phyloP scores from a whole-genome alignment of 2,888 invertebrate genomes.

The Linyphia triangularis region DNA sequence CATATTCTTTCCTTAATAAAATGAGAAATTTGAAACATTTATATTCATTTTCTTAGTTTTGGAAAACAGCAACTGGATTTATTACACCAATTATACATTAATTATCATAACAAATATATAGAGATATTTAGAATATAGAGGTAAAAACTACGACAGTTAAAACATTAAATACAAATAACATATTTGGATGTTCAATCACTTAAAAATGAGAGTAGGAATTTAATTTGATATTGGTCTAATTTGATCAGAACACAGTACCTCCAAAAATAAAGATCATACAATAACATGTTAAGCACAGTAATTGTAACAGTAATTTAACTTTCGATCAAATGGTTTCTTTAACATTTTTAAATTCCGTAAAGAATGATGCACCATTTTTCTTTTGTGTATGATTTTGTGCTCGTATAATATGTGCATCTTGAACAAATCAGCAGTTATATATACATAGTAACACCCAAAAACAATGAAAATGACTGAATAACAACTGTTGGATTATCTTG shows the following conservation, averaged over 20 bases:
- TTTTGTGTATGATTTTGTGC: slow-evolving; percentile 32
- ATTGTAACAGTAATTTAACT: slow-evolving; percentile 67
- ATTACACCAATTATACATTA: slow-evolving; percentile 67
- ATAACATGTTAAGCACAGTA: slow-evolving; percentile 51
- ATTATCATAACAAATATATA: slow-evolving; percentile 73
- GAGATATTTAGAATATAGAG: slow-evolving; percentile 66
- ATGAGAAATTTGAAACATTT: slow-evolving; percentile 54
- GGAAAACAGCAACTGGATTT: slow-evolving; percentile 68
- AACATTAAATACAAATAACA: slow-evolving; percentile 53
- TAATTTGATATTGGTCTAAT: slow-evolving; percentile 15
- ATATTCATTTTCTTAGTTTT: slow-evolving; percentile 61
- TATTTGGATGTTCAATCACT: slow-evolving; percentile 35
- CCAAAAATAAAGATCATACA: slow-evolving; percentile 36
- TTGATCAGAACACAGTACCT: slow-evolving; percentile 7
- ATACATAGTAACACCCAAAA: slow-evolving; percentile 55
- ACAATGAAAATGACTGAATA: slow-evolving; percentile 47
- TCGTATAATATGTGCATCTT: slow-evolving; percentile 56
- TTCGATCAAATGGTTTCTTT: slow-evolving; percentile 45
- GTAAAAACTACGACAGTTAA: slow-evolving; percentile 67
- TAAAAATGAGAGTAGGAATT: slow-evolving; percentile 22
- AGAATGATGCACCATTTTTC: slow-evolving; percentile 58
- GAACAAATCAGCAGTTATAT: slow-evolving; percentile 60
- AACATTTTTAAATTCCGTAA: slow-evolving; percentile 70
- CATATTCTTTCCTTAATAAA: too few species aligned
- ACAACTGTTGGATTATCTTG: slow-evolving; percentile 36